Conservation (phyloP, 2,113 vertebrate species). For the Notechis scutatus region DNA sequence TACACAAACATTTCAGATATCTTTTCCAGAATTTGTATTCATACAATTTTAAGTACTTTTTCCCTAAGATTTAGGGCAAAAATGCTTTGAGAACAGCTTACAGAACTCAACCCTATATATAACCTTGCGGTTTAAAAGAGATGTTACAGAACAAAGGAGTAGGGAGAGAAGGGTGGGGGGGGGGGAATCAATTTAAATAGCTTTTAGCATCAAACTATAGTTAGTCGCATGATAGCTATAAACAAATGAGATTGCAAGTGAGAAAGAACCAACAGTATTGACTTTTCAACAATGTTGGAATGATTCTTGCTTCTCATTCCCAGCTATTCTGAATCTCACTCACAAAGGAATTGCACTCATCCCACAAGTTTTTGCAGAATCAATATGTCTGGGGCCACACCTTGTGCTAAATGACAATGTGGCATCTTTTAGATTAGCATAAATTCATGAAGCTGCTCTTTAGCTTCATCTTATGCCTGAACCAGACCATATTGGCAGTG, state of each 20-base stretch:
- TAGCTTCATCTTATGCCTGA: not conserved
- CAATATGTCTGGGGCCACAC: not conserved
- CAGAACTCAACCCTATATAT: not conserved
- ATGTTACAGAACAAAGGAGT: not conserved
- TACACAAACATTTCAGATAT: not conserved
- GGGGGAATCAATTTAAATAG: not conserved
- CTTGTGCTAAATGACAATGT: not conserved
- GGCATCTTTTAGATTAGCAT: not conserved
- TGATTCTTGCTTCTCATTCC: not conserved
- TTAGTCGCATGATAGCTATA: not conserved
- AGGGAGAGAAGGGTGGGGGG: not conserved
- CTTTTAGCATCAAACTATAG: not conserved
- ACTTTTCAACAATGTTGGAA: not conserved
- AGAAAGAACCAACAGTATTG: not conserved
- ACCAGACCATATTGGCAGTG: not conserved
- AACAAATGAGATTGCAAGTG: not conserved
- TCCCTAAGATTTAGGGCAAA: not conserved
- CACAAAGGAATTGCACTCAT: not conserved
- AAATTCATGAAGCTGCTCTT: not conserved
- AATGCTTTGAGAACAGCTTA: not conserved
- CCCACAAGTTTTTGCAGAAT: not conserved
- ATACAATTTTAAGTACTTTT: not conserved
- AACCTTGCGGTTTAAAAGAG: not conserved
- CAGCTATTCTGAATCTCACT: not conserved
- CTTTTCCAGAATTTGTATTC: not conserved